Evolutionary conservation across 1,140 invertebrate genomes (phyloP), one percentile per base, ranked within the genome.

Genomic region (Drosophila ananassae): DNA sequence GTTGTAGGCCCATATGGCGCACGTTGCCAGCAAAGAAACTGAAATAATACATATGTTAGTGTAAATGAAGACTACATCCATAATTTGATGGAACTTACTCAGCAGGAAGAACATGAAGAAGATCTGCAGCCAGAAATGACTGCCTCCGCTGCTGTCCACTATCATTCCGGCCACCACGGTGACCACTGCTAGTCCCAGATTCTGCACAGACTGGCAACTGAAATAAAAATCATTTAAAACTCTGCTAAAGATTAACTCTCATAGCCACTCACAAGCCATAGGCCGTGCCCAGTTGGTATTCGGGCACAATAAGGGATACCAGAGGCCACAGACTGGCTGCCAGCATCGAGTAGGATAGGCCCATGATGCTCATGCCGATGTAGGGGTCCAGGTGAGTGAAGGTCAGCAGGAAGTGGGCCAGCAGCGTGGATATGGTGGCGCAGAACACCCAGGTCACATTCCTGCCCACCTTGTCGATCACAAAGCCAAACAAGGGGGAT

Each of bases 291-390:
- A 99, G 92, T 92, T 99, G 98, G 93, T 98, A 95, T 91, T 98
- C 96, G 6, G 97, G 97, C 57, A 99, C 96, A 68, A 99, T 95
- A 22, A 98, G 92, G 3, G 98, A 95, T 9, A 99, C 97, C 87
- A 99, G 93, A 8, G 98, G 98, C 98, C 98, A 99, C 9, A 99
- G 92, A 58, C 97, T 96, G 93, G 97, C 98, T 2, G 98, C 98
- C 34, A 99, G 92, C 92, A 98, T 94, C 1, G 98, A 98, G 92
- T 99, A 99, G 0, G 97, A 94, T 5, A 99, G 73, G 30, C 98
- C 98, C 94, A 99, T 95, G 2, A 95, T 92, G 92, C 97, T 95
- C 96, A 99, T 98, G 55, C 95, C 95, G 63, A 97, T 93, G 89
- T 96, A 98, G 0, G 98, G 98, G 92, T 96, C 96, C 9, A 96